phyloP scores from a whole-genome alignment of 2,113 vertebrate genomes.

The Brevimyrus niger region DNA sequence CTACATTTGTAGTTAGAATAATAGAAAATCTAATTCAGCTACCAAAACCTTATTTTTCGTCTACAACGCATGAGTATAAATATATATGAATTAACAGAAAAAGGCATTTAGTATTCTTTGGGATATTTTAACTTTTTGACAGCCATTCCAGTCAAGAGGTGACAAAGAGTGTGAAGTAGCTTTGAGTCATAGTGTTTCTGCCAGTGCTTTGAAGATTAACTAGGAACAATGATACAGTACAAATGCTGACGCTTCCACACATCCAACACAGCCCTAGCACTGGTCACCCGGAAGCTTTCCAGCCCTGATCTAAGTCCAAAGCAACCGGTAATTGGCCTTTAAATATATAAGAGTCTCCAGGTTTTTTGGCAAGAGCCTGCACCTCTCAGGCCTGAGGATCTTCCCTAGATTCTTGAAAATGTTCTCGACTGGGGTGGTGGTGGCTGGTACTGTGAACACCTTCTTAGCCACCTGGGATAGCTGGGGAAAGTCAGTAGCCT shows the following conservation, averaged over 20 bases:
- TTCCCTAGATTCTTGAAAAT: conserved; percentile 54
- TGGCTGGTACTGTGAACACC: conserved; percentile 62
- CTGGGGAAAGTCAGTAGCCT: conserved; percentile 64
- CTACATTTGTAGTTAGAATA: conserved; percentile 16
- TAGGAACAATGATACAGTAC: neutral
- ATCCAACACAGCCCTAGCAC: neutral
- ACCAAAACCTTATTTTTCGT: conserved; percentile 15
- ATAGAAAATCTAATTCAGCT: conserved; percentile 15
- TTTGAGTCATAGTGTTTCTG: neutral
- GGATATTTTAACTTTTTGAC: conserved; percentile 22
- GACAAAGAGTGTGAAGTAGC: neutral
- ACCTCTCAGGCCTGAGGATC: conserved; percentile 41
- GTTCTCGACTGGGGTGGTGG: conserved; percentile 54
- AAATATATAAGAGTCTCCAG: conserved; percentile 69
- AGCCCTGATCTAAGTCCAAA: conserved; percentile 53
- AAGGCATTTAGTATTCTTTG: conserved; percentile 31
- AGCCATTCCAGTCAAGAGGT: conserved; percentile 29
- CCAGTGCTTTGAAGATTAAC: neutral
- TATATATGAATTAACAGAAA: conserved; percentile 28
- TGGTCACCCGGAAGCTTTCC: neutral
- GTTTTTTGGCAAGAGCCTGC: conserved; percentile 58
- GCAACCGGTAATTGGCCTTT: conserved; percentile 65
- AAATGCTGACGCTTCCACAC: neutral
- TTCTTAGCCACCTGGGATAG: conserved; percentile 65
- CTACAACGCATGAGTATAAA: conserved; percentile 31